Evolutionary conservation across 2,797 vertebrate species (phyloP).

Genomic region (Parotocinclus haroldoi): DNA sequence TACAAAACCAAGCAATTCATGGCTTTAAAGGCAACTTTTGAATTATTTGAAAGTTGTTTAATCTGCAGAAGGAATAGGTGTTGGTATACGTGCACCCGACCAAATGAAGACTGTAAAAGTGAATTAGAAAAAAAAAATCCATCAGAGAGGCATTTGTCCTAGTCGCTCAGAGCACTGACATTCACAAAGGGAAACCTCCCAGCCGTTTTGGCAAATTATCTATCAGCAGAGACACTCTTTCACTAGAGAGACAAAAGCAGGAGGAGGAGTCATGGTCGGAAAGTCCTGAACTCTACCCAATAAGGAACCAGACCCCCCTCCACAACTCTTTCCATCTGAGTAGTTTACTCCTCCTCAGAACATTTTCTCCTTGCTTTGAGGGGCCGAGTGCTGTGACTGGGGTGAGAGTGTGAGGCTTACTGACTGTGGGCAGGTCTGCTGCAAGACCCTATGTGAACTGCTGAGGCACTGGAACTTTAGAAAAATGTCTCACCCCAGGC

Average conservation of each 20-base stretch:
- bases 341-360: slow-evolving; percentile 66
- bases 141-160: slow-evolving; percentile 42
- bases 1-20: too few relatives aligned
- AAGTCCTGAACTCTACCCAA: slow-evolving; percentile 63
- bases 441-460: slow-evolving; percentile 50
- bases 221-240: slow-evolving; percentile 67
- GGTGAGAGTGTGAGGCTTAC: slow-evolving; percentile 51
- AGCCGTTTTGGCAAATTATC: slow-evolving; percentile 63
- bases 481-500: slow-evolving; percentile 58
- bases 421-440: slow-evolving; percentile 67
- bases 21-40: background rate
- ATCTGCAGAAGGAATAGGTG: slow-evolving; percentile 12
- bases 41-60: slow-evolving; percentile 27
- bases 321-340: slow-evolving; percentile 55
- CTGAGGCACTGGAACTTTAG: slow-evolving; percentile 48
- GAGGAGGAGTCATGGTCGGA: slow-evolving; percentile 60
- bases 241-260: slow-evolving; percentile 66
- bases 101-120: slow-evolving; percentile 36
- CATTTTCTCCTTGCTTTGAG: slow-evolving; percentile 54
- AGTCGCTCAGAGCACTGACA: slow-evolving; percentile 56
- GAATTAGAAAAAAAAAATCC: slow-evolving; percentile 31
- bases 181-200: slow-evolving; percentile 56
- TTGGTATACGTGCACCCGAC: slow-evolving; percentile 34
- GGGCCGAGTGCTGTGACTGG: slow-evolving; percentile 57
- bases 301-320: slow-evolving; percentile 48